Conservation (phyloP, 2,888 invertebrate species). For the Diaperis boleti region DNA sequence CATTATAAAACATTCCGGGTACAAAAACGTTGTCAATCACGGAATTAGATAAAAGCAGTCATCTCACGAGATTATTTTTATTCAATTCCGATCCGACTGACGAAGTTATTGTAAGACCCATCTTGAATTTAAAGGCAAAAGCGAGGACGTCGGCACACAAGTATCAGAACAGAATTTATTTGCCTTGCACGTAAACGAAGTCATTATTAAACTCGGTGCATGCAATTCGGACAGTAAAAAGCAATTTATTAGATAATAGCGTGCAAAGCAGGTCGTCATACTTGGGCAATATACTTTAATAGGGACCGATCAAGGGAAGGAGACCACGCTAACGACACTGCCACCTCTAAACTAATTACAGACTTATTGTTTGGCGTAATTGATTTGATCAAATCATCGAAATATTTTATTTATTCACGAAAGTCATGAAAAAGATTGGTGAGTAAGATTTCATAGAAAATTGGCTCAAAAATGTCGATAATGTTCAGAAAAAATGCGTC, state of each 20-base stretch:
- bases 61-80: constrained; percentile 30
- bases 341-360: constrained; percentile 4
- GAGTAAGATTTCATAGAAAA: too few species aligned
- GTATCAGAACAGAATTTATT: constrained; percentile 21
- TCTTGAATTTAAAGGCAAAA: constrained; percentile 26
- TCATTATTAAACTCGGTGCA: constrained; percentile 40
- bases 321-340: neutral
- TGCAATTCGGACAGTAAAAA: constrained; percentile 47
- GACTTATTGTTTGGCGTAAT: too few species aligned
- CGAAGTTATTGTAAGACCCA: constrained; percentile 28
- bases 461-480: too few species aligned
- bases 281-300: constrained; percentile 16
- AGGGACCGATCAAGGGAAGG: constrained; percentile 13
- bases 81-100: constrained; percentile 31
- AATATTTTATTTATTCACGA: too few species aligned
- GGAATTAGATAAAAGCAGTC: constrained; percentile 24
- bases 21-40: constrained; percentile 21
- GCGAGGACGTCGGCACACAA: constrained; percentile 16
- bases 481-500: too few species aligned
- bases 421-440: too few species aligned
- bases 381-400: too few species aligned
- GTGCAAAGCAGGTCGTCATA: constrained; percentile 37
- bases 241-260: constrained; percentile 51
- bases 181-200: constrained; percentile 32
- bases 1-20: constrained; percentile 23